Evolutionary conservation across 1,140 invertebrate species (phyloP), one percentile per base, ranked within the genome.

Genomic region (Eumaeus atala): DNA sequence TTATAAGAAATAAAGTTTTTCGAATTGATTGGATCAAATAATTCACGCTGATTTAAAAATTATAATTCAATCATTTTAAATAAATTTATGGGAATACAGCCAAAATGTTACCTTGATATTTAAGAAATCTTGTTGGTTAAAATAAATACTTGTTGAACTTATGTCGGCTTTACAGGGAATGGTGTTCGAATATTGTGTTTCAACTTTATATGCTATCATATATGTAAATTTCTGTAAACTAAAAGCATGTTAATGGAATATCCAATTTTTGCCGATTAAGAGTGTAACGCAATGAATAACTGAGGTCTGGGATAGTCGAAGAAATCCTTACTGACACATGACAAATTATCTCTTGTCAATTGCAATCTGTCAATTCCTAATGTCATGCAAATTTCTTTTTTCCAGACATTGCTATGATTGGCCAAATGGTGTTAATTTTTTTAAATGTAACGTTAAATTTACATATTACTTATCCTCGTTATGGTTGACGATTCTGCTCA

Each of bases 41-140:
- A 2, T 28, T 28, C 21, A 28, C 21, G 6, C 6, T 28, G 2
- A 28, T 28, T 3, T 28, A 28, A 28, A 28, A 28, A 28, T 28
- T 3, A 28, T 28, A 28, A 28, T 28, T 28, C 6, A 3, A 6
- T 28, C 21, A 28, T 6, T 28, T 28, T 28, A 28, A 28, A 28
- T 28, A 28, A 28, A 3, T 28, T 2, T 3, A 28, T 28, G 6
- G 21, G 21, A 3, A 3, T 28, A 28, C 21, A 12, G 38, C 40
- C 40, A 14, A 44, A 44, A 18, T 17, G 40, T 44, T 44, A 44
- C 40, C 40, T 44, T 44, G 40, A 16, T 44, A 1, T 44, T 1
- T 8, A 16, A 16, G 40, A 44, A 37, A 44, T 16, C 40, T 44
- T 44, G 40, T 44, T 44, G 40, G 40, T 44, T 44, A 44, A 16